A percentile compares a stretch with the other conserved stretches of the same genome.
Evolutionary conservation across 2,888 invertebrate genomes (phyloP).

Genomic region (Diaperis boleti): DNA sequence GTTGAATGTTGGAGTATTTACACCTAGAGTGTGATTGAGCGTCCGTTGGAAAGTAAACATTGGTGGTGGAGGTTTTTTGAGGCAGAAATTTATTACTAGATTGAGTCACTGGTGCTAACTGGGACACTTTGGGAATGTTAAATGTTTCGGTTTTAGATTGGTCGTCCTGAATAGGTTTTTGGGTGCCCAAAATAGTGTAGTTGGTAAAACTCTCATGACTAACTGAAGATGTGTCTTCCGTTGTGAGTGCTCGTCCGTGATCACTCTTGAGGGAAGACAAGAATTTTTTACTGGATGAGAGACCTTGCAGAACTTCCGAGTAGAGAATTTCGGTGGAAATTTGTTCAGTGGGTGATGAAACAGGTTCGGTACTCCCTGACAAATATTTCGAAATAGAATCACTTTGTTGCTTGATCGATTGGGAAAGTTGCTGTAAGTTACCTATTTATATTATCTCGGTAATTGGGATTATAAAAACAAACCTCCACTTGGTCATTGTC

Average conservation of each 20-base stretch:
- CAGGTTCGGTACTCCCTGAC: constrained; percentile 14
- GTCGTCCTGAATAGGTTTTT: constrained; percentile 5
- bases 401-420: constrained; percentile 52
- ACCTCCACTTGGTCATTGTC: constrained; percentile 54
- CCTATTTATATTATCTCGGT: not conserved
- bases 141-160: not conserved
- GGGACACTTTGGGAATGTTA: not conserved
- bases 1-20: constrained; percentile 1
- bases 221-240: constrained; percentile 14
- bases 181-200: constrained; percentile 19
- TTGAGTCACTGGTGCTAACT: not conserved
- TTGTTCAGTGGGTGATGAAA: constrained; percentile 8
- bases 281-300: constrained; percentile 26
- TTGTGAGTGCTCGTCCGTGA: not conserved
- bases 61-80: constrained; percentile 7
- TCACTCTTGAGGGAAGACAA: constrained; percentile 29
- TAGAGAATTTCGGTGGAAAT: constrained; percentile 51
- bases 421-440: constrained; percentile 43
- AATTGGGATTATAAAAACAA: not conserved
- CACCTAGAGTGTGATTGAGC: not conserved
- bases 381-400: constrained; percentile 40
- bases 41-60: constrained; percentile 17
- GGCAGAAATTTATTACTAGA: constrained; percentile 7
- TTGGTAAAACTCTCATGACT: constrained; percentile 15
- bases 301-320: constrained; percentile 64